phyloP scores from a whole-genome alignment of 1,140 invertebrate genomes.

The Drosophila baimaii region DNA sequence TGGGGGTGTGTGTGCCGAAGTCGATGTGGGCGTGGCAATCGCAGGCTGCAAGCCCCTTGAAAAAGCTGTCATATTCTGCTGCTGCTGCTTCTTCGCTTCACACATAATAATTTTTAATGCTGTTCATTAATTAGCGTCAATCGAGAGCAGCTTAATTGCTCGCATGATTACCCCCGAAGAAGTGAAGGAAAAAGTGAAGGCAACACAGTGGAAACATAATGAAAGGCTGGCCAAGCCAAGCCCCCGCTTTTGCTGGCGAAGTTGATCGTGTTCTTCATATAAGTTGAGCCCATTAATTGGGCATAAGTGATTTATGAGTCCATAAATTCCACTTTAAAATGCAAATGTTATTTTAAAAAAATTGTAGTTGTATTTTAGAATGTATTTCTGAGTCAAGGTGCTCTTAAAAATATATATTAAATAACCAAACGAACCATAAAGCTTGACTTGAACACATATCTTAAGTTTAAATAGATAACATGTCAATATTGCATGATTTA shows the following conservation, averaged over 20 bases:
- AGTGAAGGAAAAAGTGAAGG: slow-evolving; percentile 11
- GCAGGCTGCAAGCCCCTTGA: slow-evolving; percentile 14
- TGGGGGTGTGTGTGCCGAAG: slow-evolving; percentile 7
- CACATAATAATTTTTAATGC: slow-evolving; percentile 78
- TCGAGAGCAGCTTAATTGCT: slow-evolving; percentile 62
- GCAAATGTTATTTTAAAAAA: neutral
- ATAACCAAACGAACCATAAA: neutral
- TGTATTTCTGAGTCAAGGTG: neutral
- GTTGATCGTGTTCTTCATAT: slow-evolving; percentile 16
- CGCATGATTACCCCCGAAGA: slow-evolving; percentile 56
- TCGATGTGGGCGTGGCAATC: slow-evolving; percentile 6
- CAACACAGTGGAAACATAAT: slow-evolving; percentile 29
- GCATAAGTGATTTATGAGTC: slow-evolving; percentile 9
- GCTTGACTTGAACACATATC: too few relatives aligned
- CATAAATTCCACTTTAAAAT: slow-evolving; percentile 6
- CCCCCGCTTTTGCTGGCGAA: neutral
- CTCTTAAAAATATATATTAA: neutral
- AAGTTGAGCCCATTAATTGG: slow-evolving; percentile 27
- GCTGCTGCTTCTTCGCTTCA: slow-evolving; percentile 36
- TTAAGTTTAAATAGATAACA: neutral
- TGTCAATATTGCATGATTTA: too few relatives aligned
- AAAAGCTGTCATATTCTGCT: slow-evolving; percentile 56
- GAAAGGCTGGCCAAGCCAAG: slow-evolving; percentile 2
- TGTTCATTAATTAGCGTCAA: slow-evolving; percentile 73
- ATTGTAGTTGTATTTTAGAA: neutral